phyloP scores from a whole-genome alignment of 2,113 vertebrate genomes.

The Emydocephalus ijimae region DNA sequence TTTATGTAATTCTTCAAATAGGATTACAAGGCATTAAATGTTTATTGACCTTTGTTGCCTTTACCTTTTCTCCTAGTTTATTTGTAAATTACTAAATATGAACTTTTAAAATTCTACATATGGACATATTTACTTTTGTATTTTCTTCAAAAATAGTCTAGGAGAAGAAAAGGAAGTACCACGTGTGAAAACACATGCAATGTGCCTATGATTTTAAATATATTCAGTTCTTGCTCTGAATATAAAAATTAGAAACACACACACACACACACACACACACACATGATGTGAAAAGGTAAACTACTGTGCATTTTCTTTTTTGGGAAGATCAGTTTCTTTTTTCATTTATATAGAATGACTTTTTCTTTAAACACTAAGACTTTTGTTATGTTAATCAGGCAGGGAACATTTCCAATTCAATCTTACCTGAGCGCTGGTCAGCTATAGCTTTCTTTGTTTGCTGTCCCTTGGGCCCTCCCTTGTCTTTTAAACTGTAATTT shows the following conservation, averaged over 20 bases:
- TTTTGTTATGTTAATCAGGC: conserved; percentile 98
- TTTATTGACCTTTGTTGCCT: not conserved
- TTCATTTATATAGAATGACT: conserved; percentile 89
- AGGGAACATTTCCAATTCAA: conserved; percentile 98
- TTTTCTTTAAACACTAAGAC: conserved; percentile 87
- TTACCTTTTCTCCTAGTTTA: not conserved
- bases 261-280: too few species aligned
- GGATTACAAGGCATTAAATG: not conserved
- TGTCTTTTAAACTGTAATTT: conserved; percentile 93
- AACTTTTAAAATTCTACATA: conserved; percentile 11
- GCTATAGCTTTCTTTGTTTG: conserved; percentile 88
- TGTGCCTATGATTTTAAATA: conserved; percentile 13
- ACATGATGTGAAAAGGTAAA: conserved; percentile 32
- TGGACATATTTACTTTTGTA: not conserved
- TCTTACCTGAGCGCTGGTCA: conserved; percentile 98
- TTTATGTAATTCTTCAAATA: not conserved
- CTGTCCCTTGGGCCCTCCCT: conserved; percentile 82
- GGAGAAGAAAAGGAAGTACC: not conserved
- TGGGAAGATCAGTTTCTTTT: conserved; percentile 79
- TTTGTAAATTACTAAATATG: not conserved
- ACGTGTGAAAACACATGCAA: not conserved
- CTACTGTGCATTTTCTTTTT: conserved; percentile 48
- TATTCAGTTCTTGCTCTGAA: conserved; percentile 39
- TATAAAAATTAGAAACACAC: conserved; percentile 17
- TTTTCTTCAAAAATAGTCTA: not conserved